Percentiles rank a stretch among this genome's conserved stretches.
These are phyloP conservation scores for Orthonychiurus folsomi DNA, from an alignment of 2,888 invertebrate genomes.

Conservation along the genomic window DNA sequence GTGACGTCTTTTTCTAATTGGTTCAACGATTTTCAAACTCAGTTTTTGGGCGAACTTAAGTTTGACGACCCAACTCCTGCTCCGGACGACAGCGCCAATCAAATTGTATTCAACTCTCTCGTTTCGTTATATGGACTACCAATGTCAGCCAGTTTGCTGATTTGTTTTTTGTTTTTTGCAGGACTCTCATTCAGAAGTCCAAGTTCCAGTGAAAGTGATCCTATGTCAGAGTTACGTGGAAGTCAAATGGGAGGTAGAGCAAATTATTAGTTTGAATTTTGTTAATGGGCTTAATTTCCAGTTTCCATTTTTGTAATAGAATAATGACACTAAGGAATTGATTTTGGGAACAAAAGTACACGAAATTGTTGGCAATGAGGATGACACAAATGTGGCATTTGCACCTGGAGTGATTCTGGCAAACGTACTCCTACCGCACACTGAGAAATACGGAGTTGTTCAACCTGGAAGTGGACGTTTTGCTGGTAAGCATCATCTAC, in stretches of 20 bases:
- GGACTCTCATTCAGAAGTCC: constrained; percentile 16
- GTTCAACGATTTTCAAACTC: constrained; percentile 19
- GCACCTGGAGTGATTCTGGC: not conserved
- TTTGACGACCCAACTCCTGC: too few relatives aligned
- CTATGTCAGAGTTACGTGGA: constrained; percentile 25
- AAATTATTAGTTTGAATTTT: not conserved
- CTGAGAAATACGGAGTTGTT: not conserved
- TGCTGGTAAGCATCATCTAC: too few relatives aligned
- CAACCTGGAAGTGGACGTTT: too few relatives aligned
- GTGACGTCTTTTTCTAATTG: constrained; percentile 20
- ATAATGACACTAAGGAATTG: too few relatives aligned
- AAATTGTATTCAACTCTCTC: too few relatives aligned
- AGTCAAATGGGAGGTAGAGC: constrained; percentile 28
- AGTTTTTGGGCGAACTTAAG: constrained; percentile 4
- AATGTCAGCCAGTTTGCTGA: too few relatives aligned
- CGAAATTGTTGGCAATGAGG: not conserved
- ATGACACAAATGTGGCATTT: not conserved
- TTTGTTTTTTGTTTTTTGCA: too few relatives aligned
- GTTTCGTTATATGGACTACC: too few relatives aligned
- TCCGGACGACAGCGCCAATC: too few relatives aligned
- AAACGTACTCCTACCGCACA: not conserved
- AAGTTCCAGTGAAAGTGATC: constrained; percentile 30
- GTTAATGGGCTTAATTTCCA: too few relatives aligned
- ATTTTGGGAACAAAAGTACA: not conserved
- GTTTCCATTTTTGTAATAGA: too few relatives aligned